Conservation (phyloP, 2,797 vertebrate genomes). For the Masticophis lateralis region DNA sequence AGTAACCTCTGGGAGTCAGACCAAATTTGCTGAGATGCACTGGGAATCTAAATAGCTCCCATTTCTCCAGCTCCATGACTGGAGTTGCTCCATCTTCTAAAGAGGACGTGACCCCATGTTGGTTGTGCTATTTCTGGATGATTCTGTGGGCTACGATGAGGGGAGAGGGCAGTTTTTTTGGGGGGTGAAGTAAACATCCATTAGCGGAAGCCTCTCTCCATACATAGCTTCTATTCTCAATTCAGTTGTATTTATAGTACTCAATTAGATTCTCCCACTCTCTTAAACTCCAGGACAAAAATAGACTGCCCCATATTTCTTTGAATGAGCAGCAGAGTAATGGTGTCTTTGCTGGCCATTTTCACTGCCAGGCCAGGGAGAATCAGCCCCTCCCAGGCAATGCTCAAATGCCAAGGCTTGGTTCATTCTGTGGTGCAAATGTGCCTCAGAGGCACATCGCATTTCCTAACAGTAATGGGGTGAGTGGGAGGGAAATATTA, state of each 20-base stretch:
- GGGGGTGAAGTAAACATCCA: slow-evolving; percentile 34
- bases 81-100: background rate
- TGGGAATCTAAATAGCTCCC: background rate
- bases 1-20: background rate
- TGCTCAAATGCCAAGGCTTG: fast-evolving
- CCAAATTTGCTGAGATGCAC: background rate
- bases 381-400: background rate
- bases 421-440: fast-evolving
- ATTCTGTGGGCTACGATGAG: slow-evolving; percentile 42
- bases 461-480: fast-evolving
- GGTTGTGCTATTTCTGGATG: slow-evolving; percentile 18
- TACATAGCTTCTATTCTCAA: background rate
- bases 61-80: background rate
- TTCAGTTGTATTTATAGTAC: slow-evolving; percentile 29
- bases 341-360: background rate
- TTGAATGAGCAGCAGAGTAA: background rate
- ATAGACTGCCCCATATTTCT: slow-evolving; percentile 44
- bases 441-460: background rate
- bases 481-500: background rate
- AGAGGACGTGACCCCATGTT: background rate
- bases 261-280: slow-evolving; percentile 47
- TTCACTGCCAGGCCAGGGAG: background rate
- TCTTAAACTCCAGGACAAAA: slow-evolving; percentile 49
- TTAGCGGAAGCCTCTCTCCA: slow-evolving; percentile 13
- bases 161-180: slow-evolving; percentile 41